A percentile compares a stretch with the other conserved stretches of the same genome.
phyloP scores from a whole-genome alignment of 2,113 vertebrate species.

The Chaetops frenatus region DNA sequence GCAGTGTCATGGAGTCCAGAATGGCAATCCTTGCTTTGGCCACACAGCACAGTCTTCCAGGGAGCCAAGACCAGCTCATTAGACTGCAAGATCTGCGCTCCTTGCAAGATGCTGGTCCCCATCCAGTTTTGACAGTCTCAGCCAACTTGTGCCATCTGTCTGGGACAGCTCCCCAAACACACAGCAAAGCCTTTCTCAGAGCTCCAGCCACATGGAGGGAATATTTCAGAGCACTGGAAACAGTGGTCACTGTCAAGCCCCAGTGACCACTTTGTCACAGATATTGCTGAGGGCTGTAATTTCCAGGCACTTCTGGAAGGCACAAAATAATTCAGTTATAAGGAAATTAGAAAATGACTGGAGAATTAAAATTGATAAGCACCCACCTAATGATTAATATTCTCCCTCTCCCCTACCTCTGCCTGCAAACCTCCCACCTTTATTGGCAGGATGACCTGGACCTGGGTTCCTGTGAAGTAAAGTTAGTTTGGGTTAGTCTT shows the following conservation, averaged over 20 bases:
- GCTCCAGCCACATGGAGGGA: not conserved
- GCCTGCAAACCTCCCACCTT: not conserved
- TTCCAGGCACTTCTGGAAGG: not conserved
- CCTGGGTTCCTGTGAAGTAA: not conserved
- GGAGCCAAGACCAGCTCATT: constrained; percentile 9
- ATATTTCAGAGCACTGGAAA: not conserved
- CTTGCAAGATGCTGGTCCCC: constrained; percentile 13
- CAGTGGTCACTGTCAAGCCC: not conserved
- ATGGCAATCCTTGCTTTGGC: not conserved
- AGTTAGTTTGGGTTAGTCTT: not conserved
- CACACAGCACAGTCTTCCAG: not conserved
- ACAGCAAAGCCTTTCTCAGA: not conserved
- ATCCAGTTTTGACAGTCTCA: not conserved
- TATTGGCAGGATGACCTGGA: not conserved
- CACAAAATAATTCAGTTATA: not conserved
- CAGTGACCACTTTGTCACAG: not conserved
- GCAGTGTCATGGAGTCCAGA: not conserved
- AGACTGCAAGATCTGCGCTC: not conserved
- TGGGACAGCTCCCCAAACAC: not conserved
- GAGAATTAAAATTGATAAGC: not conserved
- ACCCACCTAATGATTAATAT: not conserved
- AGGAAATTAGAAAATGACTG: not conserved
- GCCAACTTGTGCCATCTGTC: constrained; percentile 13
- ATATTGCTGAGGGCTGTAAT: not conserved
- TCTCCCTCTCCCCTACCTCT: not conserved